Percentiles rank a stretch among this genome's conserved stretches.
Conservation (phyloP, 30 jellyfish, hydroid and myxozoan species). For the Aurelia coerulea region DNA sequence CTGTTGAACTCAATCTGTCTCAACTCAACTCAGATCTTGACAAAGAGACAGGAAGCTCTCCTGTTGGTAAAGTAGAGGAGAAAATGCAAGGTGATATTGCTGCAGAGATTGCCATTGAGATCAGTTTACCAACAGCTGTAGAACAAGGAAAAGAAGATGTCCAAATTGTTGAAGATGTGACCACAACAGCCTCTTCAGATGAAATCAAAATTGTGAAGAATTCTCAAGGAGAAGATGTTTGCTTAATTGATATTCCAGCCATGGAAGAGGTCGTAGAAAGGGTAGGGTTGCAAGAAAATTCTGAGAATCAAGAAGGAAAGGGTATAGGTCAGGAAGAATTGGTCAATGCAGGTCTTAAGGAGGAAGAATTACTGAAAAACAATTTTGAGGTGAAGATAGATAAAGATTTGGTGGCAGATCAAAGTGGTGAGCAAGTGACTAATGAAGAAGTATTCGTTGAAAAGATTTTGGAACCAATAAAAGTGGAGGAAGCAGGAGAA, state of each 20-base stretch:
- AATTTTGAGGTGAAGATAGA: too few species aligned
- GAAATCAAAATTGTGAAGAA: not conserved
- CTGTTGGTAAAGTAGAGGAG: too few species aligned
- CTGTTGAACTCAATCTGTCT: not conserved
- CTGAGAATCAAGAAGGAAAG: not conserved
- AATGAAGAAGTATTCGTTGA: too few species aligned
- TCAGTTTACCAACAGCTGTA: not conserved
- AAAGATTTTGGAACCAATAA: too few species aligned
- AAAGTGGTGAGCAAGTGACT: too few species aligned
- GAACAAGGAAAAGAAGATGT: not conserved
- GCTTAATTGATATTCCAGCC: constrained; percentile 1
- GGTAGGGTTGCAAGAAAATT: not conserved
- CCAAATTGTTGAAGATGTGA: not conserved
- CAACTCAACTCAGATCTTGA: too few species aligned
- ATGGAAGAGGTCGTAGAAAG: not conserved
- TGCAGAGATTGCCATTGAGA: not conserved
- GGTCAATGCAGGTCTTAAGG: not conserved
- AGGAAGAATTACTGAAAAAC: too few species aligned
- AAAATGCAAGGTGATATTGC: not conserved
- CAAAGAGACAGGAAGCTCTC: not conserved
- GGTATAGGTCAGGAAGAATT: not conserved
- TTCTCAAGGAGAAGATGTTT: constrained; percentile 40
- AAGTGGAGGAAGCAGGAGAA: too few species aligned
- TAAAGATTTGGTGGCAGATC: too few species aligned
- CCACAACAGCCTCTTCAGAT: not conserved